Evolutionary conservation across 1,140 invertebrate genomes (phyloP).

Genomic region (roundworm (Caenorhabditis elegans)): WBcel235 BX284605.5:16281501-16282000

Average conservation of each 20-base stretch:
- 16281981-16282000: no score
- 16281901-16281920: no score
- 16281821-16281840: not conserved
- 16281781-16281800: not conserved
- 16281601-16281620: not conserved
- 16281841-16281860: not conserved
- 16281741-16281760: not conserved
- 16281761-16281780: not conserved
- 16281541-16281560: no score
- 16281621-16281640: not conserved
- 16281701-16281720: not conserved
- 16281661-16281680: not conserved
- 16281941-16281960: no score
- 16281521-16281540: not conserved
- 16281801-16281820: not conserved
- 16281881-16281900: no score
- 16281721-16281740: not conserved
- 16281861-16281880: not conserved
- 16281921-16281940: no score
- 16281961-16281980: no score
- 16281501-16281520: not conserved
- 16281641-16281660: not conserved
- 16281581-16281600: conserved; percentile 13
- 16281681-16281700: not conserved
- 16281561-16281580: not conserved